These are phyloP conservation scores for Mustelus asterias DNA, from an alignment of 2,113 vertebrate species.

Conservation along the genomic window DNA sequence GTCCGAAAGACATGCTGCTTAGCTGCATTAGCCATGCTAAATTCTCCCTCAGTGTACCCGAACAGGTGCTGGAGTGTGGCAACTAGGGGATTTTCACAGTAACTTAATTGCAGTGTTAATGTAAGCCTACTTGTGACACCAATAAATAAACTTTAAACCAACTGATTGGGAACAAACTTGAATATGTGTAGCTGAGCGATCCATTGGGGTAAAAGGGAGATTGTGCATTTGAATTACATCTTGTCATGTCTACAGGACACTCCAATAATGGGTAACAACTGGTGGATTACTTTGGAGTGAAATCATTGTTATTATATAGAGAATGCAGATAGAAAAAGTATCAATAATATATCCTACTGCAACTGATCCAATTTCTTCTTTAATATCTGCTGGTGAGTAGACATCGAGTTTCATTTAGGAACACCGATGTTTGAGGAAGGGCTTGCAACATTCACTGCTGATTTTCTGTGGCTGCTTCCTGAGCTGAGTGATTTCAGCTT, in stretches of 20 bases:
- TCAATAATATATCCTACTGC: not conserved
- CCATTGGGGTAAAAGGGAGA: not conserved
- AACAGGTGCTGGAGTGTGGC: no score
- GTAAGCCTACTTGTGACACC: no score
- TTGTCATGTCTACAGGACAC: not conserved
- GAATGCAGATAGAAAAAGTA: not conserved
- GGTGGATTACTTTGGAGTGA: not conserved
- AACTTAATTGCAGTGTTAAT: no score
- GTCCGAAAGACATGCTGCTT: no score
- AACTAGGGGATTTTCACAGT: no score
- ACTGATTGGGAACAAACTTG: not conserved
- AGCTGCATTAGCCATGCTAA: no score
- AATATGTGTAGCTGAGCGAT: not conserved
- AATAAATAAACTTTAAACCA: not conserved
- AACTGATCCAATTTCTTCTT: not conserved
- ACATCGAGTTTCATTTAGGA: not conserved
- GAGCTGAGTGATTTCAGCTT: not conserved
- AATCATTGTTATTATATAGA: not conserved
- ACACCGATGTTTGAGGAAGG: not conserved
- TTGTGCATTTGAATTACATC: not conserved
- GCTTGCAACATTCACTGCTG: not conserved
- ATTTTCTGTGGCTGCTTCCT: not conserved
- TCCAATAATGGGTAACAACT: not conserved
- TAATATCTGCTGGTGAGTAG: not conserved
- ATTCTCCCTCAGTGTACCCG: no score